Percentiles rank a stretch among this genome's conserved stretches.
These are phyloP conservation scores for Diploptera punctata DNA, from an alignment of 2,888 invertebrate species.

Conservation along the genomic window DNA sequence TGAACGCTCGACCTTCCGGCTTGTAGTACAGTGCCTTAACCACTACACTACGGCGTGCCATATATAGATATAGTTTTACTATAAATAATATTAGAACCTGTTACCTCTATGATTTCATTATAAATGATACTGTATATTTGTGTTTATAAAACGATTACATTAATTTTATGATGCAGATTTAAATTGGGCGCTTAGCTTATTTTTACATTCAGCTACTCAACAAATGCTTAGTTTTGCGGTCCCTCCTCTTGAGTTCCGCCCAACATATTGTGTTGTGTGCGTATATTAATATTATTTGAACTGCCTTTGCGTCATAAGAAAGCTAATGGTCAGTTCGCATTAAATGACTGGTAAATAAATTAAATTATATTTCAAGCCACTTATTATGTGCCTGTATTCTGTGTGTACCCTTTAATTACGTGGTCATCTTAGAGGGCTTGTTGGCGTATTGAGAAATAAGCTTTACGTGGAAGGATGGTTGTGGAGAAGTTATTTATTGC, in stretches of 20 bases:
- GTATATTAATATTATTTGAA: slow-evolving; percentile 16
- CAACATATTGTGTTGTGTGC: not conserved
- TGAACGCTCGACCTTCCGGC: too few relatives aligned
- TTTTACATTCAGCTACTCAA: too few relatives aligned
- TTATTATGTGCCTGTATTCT: slow-evolving; percentile 23
- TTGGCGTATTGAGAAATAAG: slow-evolving; percentile 31
- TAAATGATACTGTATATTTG: too few relatives aligned
- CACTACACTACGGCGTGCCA: too few relatives aligned
- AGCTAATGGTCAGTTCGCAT: not conserved
- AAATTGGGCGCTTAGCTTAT: too few relatives aligned
- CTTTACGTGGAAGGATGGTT: not conserved
- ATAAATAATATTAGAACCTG: too few relatives aligned
- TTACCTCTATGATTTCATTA: too few relatives aligned
- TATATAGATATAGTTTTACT: too few relatives aligned
- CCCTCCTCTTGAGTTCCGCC: not conserved
- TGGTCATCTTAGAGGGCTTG: slow-evolving; percentile 28
- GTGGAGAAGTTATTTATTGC: slow-evolving; percentile 1
- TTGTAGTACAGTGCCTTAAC: too few relatives aligned
- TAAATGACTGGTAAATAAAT: slow-evolving; percentile 30
- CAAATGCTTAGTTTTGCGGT: not conserved
- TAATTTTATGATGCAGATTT: too few relatives aligned
- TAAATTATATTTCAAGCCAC: slow-evolving; percentile 25
- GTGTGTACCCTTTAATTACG: slow-evolving; percentile 18
- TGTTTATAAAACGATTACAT: too few relatives aligned
- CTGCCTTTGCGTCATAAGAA: slow-evolving; percentile 8